Evolutionary conservation across 2,888 invertebrate genomes (phyloP).

Genomic region (Omphaloscelis lunosa): DNA sequence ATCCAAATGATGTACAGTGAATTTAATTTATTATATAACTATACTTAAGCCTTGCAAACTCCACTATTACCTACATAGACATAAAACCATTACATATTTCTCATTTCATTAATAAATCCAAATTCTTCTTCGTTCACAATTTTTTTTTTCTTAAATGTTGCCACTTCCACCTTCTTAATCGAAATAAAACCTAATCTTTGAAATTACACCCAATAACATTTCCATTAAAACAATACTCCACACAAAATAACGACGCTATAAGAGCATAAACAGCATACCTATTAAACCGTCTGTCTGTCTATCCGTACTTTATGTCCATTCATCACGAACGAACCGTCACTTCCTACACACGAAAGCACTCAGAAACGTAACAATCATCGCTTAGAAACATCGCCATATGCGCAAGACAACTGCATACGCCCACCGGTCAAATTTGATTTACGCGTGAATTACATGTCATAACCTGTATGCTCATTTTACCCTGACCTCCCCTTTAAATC

Average conservation of each 20-base stretch:
- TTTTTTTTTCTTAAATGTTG: too few species aligned
- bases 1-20: too few species aligned
- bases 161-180: too few species aligned
- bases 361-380: slow-evolving; percentile 81
- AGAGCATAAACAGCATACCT: slow-evolving; percentile 61
- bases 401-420: slow-evolving; percentile 85
- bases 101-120: too few species aligned
- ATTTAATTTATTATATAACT: too few species aligned
- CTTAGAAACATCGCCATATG: slow-evolving; percentile 88
- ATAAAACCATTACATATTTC: too few species aligned
- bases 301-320: slow-evolving; percentile 76
- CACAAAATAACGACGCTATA: slow-evolving; percentile 52
- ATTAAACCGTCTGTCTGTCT: slow-evolving; percentile 67
- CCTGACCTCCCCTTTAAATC: slow-evolving; percentile 65
- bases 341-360: slow-evolving; percentile 86
- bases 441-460: slow-evolving; percentile 90
- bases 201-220: not conserved
- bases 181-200: not conserved
- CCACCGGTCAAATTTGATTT: slow-evolving; percentile 91
- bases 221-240: slow-evolving; percentile 42
- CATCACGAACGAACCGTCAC: slow-evolving; percentile 84
- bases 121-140: too few species aligned
- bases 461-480: slow-evolving; percentile 80
- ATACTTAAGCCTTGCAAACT: too few species aligned
- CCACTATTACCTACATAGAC: too few species aligned